These are phyloP conservation scores for Drosophila bunnanda DNA, from an alignment of 2,888 invertebrate species.

Conservation along the genomic window DNA sequence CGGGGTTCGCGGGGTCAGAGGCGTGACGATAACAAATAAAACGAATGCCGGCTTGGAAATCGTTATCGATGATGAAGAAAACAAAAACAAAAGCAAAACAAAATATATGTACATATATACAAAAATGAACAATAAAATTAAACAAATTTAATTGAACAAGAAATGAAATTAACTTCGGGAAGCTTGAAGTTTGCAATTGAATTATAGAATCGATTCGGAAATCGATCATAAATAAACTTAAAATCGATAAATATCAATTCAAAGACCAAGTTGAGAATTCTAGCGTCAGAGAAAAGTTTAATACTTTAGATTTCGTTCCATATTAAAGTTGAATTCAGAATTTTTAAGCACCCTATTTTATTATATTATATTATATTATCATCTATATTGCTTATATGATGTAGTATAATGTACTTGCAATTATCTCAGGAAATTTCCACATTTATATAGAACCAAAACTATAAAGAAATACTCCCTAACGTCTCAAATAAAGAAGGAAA, in stretches of 20 bases:
- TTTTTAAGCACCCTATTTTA: neutral
- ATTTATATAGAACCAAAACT: neutral
- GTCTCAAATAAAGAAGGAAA: neutral
- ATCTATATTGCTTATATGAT: neutral
- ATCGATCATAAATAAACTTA: too few species aligned
- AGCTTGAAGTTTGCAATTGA: too few species aligned
- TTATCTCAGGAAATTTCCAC: neutral
- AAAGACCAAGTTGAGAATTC: too few species aligned
- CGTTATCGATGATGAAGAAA: slow-evolving; percentile 21
- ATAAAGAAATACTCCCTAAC: neutral
- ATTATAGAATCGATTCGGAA: too few species aligned
- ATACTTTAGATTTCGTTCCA: too few species aligned
- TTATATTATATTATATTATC: neutral
- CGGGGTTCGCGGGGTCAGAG: slow-evolving; percentile 19
- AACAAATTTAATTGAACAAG: too few species aligned
- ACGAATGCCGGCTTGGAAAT: slow-evolving; percentile 23
- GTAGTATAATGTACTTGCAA: neutral
- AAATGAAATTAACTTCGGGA: too few species aligned
- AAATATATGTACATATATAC: too few species aligned
- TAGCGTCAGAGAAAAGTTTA: too few species aligned
- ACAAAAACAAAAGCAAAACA: too few species aligned
- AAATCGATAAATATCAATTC: too few species aligned
- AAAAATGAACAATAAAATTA: too few species aligned
- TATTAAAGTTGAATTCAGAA: neutral
- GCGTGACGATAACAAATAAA: slow-evolving; percentile 49